Evolutionary conservation across 2,113 vertebrate genomes (phyloP), one percentile per base, ranked within the genome.

Genomic region (Myotis lucifugus): DNA sequence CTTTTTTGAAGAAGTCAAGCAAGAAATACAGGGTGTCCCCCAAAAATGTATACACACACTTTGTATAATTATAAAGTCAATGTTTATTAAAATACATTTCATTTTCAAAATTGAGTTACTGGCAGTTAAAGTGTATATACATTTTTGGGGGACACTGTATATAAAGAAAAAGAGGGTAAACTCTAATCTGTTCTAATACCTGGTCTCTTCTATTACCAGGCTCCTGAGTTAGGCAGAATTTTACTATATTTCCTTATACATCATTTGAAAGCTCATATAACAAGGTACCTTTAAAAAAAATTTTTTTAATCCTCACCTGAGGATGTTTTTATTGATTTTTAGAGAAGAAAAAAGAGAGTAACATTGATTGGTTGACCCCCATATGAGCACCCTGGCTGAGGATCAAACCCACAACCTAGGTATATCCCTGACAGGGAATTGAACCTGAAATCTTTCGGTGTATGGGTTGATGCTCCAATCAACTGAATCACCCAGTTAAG

Each of bases 181-280:
- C 7, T 52, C 48, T 61, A 4, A 8, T 89, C 50, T 96, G 12
- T 94, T 72, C 61, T 46, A 76, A 59, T 69, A 72, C 0, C 2
- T 79, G 21, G 23, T 59, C 2, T 81, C n/a, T 77, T 85, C 18
- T 66, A 87, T 69, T 50, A 88, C 34, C 14, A 50, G 54, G 59
- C n/a, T 91, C 85, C 40, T 74, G 40, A 88, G 59, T 88, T 79
- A 69, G 13, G 37, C 37, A 92, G 74, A 69, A 91, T 91, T 94
- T 94, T 69, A 93, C 3, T 64, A 3, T 73, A 82, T 25, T 74
- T 92, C 69, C 27, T 90, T 84, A 1, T 27, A 59, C 0, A 88
- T 78, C 27, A 89, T 91, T 96, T 88, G 50, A 97, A 90, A 92
- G 34, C 10, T 90, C 52, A 74, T 46, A 8, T 37, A 72, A 82